Evolutionary conservation across 2,113 vertebrate genomes (phyloP).

Genomic region (Pachyramphus minor): DNA sequence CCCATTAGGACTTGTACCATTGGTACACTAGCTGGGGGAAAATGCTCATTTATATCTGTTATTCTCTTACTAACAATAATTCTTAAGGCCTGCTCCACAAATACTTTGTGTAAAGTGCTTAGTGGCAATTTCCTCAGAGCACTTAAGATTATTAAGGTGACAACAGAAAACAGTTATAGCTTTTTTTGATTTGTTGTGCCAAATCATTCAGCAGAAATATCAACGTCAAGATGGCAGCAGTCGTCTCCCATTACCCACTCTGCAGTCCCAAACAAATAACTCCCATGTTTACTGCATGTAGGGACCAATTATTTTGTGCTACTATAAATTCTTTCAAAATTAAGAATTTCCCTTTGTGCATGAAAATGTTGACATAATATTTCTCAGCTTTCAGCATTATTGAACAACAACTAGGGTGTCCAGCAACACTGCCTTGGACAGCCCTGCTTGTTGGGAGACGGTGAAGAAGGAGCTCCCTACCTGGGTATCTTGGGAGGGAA

Average conservation of each 20-base stretch:
- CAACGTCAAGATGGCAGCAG: not conserved
- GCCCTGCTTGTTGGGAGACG: rapidly evolving
- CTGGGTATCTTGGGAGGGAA: rapidly evolving
- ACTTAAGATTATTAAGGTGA: not conserved
- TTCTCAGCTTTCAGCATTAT: not conserved
- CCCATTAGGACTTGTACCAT: not conserved
- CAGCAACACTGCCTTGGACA: not conserved
- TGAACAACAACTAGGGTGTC: not conserved
- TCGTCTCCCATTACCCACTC: not conserved
- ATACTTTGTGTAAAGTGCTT: not conserved
- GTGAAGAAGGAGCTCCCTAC: not conserved
- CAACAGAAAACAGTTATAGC: not conserved
- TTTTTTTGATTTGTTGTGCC: not conserved
- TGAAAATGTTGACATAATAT: not conserved
- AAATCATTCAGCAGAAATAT: not conserved
- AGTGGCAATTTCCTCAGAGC: not conserved
- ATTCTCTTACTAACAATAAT: not conserved
- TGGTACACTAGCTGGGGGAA: not conserved
- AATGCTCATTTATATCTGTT: slow-evolving; percentile 14
- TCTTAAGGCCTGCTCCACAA: not conserved
- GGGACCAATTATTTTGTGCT: not conserved
- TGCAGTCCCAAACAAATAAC: not conserved
- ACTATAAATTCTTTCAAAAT: not conserved
- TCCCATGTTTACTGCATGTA: not conserved
- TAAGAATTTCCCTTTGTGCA: not conserved